Base-by-base conservation (phyloP, 2,113 vertebrate genomes). In the Anoplopoma fimbria region DNA sequence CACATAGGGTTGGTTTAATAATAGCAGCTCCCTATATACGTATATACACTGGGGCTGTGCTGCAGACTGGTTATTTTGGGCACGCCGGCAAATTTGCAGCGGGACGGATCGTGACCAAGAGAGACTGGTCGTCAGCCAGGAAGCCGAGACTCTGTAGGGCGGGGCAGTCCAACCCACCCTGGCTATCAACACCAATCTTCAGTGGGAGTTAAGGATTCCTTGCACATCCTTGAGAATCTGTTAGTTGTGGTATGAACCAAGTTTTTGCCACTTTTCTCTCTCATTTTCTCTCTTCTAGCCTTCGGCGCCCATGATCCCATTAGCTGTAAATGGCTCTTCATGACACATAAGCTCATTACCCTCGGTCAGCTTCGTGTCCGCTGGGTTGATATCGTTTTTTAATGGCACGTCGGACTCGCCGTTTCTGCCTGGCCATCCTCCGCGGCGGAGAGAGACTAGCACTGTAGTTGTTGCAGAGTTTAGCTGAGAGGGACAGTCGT, bases 71-170 rank as follows among this genome's bases (percentile, higher is more conserved):
- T 90, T 94, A 90, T 91, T 94, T 94, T 89, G 42, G 73, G 80
- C 71, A 8, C 65, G 62, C 49, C 63, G 57, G 89, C 84, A 86
- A 78, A 81, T 76, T 55, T 80, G 89, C 75, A 86, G 82, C 14
- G 29, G 89, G 7, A 82, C 82, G 74, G 58, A 88, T 77, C 34
- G 76, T 49, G 81, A 89, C 90, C 85, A 21, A 87, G 69, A 77
- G 69, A 93, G 91, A 89, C 92, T 94, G 90, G 87, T 81, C 47
- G 87, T 91, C 90, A 84, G 90, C 92, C 90, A 92, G 90, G 73
- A 60, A 34, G 75, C 65, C 1, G 31, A 77, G 87, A 72, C 84
- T 91, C 79, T 70, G 72, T 19, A 77, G 81, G 86, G 85, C 14
- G 63, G 61, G 79, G 77, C 85, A 0, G 53, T 64, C 51, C 78